These are phyloP conservation scores for Indri indri DNA, from an alignment of 2,113 vertebrate species.

Conservation along the genomic window DNA sequence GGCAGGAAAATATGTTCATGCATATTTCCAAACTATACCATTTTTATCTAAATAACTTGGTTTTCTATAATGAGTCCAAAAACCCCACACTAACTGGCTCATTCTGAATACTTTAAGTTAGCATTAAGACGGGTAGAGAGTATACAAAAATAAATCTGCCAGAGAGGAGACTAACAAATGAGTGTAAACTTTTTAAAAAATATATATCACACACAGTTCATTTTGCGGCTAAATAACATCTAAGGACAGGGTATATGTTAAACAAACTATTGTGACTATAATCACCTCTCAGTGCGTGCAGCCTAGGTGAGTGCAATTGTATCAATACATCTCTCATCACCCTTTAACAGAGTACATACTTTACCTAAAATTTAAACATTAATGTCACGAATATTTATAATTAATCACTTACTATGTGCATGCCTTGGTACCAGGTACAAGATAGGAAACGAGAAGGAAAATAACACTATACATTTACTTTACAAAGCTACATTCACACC, in stretches of 20 bases:
- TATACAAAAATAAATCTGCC: slow-evolving; percentile 6
- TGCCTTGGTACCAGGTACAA: not conserved
- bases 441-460: not conserved
- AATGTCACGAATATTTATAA: slow-evolving; percentile 26
- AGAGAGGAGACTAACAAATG: not conserved
- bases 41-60: not conserved
- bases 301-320: not conserved
- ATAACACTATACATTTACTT: not conserved
- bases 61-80: not conserved
- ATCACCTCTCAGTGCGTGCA: not conserved
- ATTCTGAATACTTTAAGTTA: slow-evolving; percentile 42
- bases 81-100: not conserved
- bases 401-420: not conserved
- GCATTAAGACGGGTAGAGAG: not conserved
- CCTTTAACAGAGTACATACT: slow-evolving; percentile 20
- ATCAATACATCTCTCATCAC: not conserved
- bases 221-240: slow-evolving; percentile 9
- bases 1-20: not conserved
- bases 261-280: slow-evolving; percentile 14
- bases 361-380: slow-evolving; percentile 28
- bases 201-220: not conserved
- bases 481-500: slow-evolving; percentile 32
- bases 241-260: not conserved
- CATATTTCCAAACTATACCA: not conserved
- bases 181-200: not conserved